These are phyloP conservation scores for Glaucopsyche alexis DNA, from an alignment of 2,888 invertebrate genomes.

Conservation along the genomic window DNA sequence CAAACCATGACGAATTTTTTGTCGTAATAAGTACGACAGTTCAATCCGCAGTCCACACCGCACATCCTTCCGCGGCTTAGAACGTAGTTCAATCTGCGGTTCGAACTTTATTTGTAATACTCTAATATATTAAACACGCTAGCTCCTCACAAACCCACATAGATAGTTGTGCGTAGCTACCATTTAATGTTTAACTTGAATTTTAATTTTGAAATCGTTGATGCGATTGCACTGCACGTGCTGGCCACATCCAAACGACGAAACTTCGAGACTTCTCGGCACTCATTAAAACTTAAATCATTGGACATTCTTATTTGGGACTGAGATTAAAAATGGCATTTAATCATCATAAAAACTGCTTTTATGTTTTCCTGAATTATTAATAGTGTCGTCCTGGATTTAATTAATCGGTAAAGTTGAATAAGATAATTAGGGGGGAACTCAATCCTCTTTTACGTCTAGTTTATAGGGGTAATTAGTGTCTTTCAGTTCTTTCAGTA, in stretches of 20 bases:
- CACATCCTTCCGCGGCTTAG: too few relatives aligned
- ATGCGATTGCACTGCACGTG: neutral
- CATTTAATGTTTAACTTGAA: neutral
- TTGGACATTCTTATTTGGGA: neutral
- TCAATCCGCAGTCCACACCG: too few relatives aligned
- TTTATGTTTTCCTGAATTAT: neutral
- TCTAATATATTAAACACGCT: too few relatives aligned
- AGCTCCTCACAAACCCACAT: too few relatives aligned
- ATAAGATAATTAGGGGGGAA: neutral
- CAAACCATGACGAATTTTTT: too few relatives aligned
- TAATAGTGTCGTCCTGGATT: neutral
- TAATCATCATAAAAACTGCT: constrained; percentile 8
- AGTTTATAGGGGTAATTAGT: neutral
- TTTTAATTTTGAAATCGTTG: neutral
- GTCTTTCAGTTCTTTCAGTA: neutral
- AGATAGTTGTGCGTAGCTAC: too few relatives aligned
- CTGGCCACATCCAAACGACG: neutral
- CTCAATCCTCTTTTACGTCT: neutral
- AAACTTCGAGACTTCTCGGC: neutral
- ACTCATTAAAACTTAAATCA: constrained; percentile 4
- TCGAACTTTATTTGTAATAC: too few relatives aligned
- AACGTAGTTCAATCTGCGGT: too few relatives aligned
- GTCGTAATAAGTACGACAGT: too few relatives aligned
- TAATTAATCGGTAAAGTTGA: neutral
- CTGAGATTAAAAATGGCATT: neutral